A percentile compares a stretch with the other conserved stretches of the same genome.
Evolutionary conservation across 53 echinoderm and acorn worm species (phyloP).

Genomic region (Stichopus horrens): DNA sequence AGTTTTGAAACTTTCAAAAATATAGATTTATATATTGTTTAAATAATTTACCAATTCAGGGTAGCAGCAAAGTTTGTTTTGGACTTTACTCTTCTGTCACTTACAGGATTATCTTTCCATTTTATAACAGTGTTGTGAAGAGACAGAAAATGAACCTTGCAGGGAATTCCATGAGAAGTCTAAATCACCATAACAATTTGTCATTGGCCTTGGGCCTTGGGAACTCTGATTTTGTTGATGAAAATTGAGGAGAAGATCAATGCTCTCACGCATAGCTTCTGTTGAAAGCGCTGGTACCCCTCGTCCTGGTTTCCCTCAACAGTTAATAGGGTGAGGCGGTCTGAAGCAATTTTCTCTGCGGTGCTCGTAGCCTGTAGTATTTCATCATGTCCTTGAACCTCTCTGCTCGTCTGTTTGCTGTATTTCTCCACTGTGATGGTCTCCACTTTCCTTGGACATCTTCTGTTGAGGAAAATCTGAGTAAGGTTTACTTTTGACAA

Average conservation of each 20-base stretch:
- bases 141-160: no score
- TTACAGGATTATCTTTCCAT: no score
- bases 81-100: no score
- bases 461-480: conserved; percentile 26
- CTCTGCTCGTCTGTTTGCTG: neutral
- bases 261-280: conserved; percentile 23
- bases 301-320: conserved; percentile 47
- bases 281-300: conserved; percentile 52
- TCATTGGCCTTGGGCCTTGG: no score
- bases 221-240: neutral
- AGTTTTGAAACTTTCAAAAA: no score
- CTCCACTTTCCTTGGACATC: conserved; percentile 13
- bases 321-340: neutral
- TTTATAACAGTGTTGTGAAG: no score
- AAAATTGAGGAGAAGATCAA: conserved; percentile 33
- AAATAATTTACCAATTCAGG: no score
- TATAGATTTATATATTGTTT: no score
- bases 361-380: neutral
- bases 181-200: no score
- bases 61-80: no score
- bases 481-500: conserved; percentile 8
- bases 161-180: no score
- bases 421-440: neutral
- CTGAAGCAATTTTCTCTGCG: neutral
- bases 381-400: neutral